Conservation (phyloP, 2,113 vertebrate genomes). For the Cyanistes caeruleus region DNA sequence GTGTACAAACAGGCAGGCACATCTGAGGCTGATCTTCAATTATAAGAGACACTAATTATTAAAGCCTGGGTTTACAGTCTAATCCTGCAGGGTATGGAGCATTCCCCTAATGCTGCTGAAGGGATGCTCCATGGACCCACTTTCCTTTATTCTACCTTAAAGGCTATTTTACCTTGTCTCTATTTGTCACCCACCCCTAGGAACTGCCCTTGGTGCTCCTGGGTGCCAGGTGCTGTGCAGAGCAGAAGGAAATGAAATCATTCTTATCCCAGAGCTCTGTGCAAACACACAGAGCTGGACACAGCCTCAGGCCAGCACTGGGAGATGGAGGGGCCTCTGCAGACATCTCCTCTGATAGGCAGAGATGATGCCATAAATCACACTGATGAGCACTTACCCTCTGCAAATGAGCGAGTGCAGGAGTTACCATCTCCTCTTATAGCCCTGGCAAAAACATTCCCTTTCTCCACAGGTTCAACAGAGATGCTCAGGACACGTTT, state of each 20-base stretch:
- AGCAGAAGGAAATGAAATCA: conserved; percentile 14
- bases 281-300: neutral
- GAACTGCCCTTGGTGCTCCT: neutral
- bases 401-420: neutral
- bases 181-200: neutral
- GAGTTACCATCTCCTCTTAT: neutral
- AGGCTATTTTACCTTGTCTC: neutral
- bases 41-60: conserved; percentile 30
- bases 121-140: neutral
- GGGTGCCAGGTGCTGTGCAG: neutral
- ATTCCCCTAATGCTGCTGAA: neutral
- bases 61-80: conserved; percentile 11
- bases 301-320: neutral
- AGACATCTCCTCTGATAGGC: conserved; percentile 8
- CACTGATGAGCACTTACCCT: neutral
- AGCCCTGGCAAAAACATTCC: neutral
- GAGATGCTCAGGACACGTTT: neutral
- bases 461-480: neutral
- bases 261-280: neutral
- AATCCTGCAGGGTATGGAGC: neutral
- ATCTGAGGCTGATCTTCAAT: conserved; percentile 12
- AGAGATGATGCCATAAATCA: neutral
- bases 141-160: neutral
- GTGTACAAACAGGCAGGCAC: neutral
- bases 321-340: neutral